Evolutionary conservation across 30 jellyfish, hydroid and myxozoan species (phyloP).

Genomic region (Cassiopea xamachana): DNA sequence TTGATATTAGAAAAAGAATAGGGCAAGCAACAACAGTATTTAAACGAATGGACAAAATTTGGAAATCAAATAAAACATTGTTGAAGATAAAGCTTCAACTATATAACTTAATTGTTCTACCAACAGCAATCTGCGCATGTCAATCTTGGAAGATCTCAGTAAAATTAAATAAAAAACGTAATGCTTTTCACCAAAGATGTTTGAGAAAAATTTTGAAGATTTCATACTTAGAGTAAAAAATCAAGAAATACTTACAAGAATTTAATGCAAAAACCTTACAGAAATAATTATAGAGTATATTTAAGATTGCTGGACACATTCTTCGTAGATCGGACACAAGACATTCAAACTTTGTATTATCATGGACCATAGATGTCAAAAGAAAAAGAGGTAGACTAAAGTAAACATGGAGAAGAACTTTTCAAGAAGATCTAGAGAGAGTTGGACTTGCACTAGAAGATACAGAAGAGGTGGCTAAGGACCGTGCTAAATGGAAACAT

Average conservation of each 20-base stretch:
- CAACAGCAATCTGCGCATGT: background rate
- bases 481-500: background rate
- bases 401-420: constrained; percentile 7
- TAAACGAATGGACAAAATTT: background rate
- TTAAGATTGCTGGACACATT: constrained; percentile 6
- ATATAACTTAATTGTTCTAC: background rate
- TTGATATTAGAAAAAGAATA: constrained; percentile 1
- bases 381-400: constrained; percentile 4
- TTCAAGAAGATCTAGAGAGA: background rate
- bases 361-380: background rate
- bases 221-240: constrained; percentile 4
- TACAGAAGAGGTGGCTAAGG: background rate
- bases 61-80: background rate
- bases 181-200: constrained; percentile 22
- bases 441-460: background rate
- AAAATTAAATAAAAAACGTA: background rate
- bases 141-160: constrained; percentile 1
- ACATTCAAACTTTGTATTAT: background rate
- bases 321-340: constrained; percentile 9
- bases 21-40: constrained; percentile 21
- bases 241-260: constrained; percentile 2
- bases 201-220: constrained; percentile 8
- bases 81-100: background rate
- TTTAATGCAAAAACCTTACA: background rate
- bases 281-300: background rate